phyloP scores from a whole-genome alignment of 2,113 vertebrate species.

The Progne subis region DNA sequence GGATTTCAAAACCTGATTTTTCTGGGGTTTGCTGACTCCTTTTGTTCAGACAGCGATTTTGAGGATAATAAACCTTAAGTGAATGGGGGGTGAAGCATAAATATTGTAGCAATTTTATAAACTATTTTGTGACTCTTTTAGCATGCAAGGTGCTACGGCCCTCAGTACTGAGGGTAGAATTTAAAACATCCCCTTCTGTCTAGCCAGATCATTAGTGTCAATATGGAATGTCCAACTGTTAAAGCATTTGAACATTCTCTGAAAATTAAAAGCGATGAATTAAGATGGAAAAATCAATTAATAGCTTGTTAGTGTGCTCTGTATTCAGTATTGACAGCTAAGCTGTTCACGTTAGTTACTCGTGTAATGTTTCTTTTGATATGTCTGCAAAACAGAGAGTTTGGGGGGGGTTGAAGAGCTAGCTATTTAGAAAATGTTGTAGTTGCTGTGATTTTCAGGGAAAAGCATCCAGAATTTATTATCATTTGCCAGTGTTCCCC shows the following conservation, averaged over 20 bases:
- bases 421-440: slow-evolving; percentile 46
- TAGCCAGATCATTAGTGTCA: slow-evolving; percentile 68
- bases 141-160: neutral
- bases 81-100: neutral
- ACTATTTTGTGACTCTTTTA: neutral
- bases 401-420: neutral
- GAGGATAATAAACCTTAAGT: neutral
- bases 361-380: neutral
- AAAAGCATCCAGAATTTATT: neutral
- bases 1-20: neutral
- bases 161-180: neutral
- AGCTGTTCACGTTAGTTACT: slow-evolving; percentile 19
- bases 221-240: slow-evolving; percentile 55
- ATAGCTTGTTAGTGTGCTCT: slow-evolving; percentile 72
- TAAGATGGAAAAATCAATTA: slow-evolving; percentile 77
- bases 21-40: neutral
- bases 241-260: slow-evolving; percentile 63
- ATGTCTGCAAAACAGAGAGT: slow-evolving; percentile 4
- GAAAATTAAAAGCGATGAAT: slow-evolving; percentile 69
- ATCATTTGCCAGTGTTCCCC: neutral
- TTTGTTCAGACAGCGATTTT: neutral
- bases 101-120: neutral
- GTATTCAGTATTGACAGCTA: slow-evolving; percentile 60
- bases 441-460: neutral
- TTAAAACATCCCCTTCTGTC: slow-evolving; percentile 54